These are phyloP conservation scores for Falcunculus frontatus DNA, from an alignment of 2,113 vertebrate species.

Conservation along the genomic window DNA sequence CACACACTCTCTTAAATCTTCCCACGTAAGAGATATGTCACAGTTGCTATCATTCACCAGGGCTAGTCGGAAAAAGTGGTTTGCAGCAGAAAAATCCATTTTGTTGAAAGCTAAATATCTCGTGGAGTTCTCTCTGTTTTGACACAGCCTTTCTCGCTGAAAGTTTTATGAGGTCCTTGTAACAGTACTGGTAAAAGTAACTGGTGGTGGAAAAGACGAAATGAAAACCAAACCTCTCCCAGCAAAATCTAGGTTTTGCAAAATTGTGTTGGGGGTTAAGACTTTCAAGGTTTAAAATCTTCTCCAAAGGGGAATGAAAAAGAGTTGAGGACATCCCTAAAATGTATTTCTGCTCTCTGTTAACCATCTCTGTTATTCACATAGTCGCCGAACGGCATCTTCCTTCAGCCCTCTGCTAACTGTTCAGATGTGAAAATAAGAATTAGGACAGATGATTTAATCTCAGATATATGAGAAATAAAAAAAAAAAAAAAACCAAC, in stretches of 20 bases:
- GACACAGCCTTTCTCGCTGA: not conserved
- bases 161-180: not conserved
- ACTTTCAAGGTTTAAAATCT: not conserved
- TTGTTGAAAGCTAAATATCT: not conserved
- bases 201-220: not conserved
- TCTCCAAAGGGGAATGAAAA: not conserved
- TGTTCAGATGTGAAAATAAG: not conserved
- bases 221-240: not conserved
- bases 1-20: not conserved
- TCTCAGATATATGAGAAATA: not conserved
- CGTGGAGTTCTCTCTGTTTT: not conserved
- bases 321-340: not conserved
- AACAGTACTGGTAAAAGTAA: not conserved
- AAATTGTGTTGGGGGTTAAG: fast-evolving
- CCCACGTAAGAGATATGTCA: not conserved
- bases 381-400: not conserved
- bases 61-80: not conserved
- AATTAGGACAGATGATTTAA: not conserved
- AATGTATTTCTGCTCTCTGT: not conserved
- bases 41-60: not conserved
- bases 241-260: not conserved
- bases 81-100: not conserved
- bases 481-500: not conserved
- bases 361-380: not conserved
- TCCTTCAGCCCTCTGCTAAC: not conserved